These are phyloP conservation scores for Hoplostethus atlanticus DNA, from an alignment of 2,797 vertebrate genomes.

Conservation along the genomic window DNA sequence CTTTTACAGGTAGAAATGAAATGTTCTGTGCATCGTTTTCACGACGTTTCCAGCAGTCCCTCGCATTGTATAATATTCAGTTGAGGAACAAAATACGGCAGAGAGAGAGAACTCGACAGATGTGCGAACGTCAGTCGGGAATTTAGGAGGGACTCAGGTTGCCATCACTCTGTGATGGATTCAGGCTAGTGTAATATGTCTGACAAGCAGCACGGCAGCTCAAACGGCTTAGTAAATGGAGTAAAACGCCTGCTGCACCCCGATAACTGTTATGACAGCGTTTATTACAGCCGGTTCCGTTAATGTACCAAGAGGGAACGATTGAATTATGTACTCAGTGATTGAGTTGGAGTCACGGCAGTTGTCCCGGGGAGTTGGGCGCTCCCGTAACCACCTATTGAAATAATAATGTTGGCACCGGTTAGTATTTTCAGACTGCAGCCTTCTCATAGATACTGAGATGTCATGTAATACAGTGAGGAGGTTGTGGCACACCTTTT, in stretches of 20 bases:
- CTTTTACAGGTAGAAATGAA: slow-evolving; percentile 37
- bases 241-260: background rate
- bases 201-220: background rate
- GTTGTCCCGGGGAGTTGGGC: background rate
- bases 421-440: background rate
- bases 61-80: background rate
- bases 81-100: background rate
- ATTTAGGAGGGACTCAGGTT: background rate
- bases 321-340: background rate
- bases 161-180: background rate
- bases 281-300: background rate
- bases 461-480: background rate
- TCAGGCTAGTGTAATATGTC: background rate
- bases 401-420: background rate
- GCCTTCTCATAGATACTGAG: background rate
- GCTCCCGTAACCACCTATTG: background rate
- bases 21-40: slow-evolving; percentile 11
- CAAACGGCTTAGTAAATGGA: background rate
- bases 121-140: slow-evolving; percentile 12
- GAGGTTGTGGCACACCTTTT: background rate
- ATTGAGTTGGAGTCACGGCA: background rate
- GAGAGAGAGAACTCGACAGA: background rate
- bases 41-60: slow-evolving; percentile 3
- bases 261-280: background rate
- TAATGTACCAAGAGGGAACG: background rate